Conservation (phyloP, 2,797 vertebrate species). For the Fundulus diaphanus region DNA sequence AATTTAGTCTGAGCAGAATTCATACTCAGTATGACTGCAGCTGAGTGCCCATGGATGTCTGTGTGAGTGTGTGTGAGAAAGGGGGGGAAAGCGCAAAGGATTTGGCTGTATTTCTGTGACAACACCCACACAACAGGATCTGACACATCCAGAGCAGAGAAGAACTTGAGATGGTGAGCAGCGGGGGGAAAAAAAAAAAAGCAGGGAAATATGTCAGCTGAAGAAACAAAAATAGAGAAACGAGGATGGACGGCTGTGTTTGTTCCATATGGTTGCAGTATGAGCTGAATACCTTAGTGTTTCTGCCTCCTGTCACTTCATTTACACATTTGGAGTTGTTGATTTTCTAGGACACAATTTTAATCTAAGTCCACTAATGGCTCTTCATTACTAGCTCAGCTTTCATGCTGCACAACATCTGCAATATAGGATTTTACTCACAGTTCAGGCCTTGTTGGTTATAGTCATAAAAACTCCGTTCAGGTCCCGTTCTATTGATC, state of each 20-base stretch:
- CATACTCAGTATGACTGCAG: conserved; percentile 44
- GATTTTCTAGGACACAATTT: background rate
- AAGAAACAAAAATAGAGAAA: background rate
- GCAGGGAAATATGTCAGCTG: conserved; percentile 16
- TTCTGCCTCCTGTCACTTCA: background rate
- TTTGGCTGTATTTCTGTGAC: conserved; percentile 44
- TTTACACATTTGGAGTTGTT: conserved; percentile 5
- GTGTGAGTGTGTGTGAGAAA: background rate
- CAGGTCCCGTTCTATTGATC: background rate
- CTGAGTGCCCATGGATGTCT: conserved; percentile 9
- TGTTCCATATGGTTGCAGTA: conserved; percentile 3
- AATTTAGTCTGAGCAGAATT: conserved; percentile 43
- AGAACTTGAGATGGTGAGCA: conserved; percentile 11
- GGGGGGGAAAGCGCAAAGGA: conserved; percentile 31
- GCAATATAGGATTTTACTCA: background rate
- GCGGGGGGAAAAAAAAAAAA: background rate
- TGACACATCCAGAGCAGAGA: conserved; percentile 57
- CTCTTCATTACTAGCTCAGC: background rate
- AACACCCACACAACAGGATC: conserved; percentile 65
- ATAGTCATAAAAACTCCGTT: background rate
- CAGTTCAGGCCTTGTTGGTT: background rate
- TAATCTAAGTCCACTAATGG: conserved; percentile 4
- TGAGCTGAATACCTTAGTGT: background rate
- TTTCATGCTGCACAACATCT: background rate
- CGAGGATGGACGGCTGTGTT: background rate